A percentile compares a stretch with the other conserved stretches of the same genome.
Conservation (phyloP, 2,113 vertebrate genomes). For the Pandion haliaetus region DNA sequence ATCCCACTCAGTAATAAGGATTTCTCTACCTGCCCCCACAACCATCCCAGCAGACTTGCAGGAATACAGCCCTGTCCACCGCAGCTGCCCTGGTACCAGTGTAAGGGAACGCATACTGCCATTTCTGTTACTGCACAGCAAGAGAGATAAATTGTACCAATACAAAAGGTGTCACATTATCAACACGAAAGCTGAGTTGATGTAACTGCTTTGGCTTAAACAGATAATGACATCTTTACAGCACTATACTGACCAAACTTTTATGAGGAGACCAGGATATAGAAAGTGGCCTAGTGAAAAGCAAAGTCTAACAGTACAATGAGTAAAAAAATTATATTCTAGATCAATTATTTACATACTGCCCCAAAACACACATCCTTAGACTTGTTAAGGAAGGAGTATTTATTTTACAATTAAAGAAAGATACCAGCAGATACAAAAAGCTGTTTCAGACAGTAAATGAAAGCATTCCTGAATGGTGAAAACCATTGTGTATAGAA, state of each 20-base stretch:
- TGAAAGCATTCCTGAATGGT: conserved; percentile 49
- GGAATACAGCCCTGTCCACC: not conserved
- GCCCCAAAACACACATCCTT: not conserved
- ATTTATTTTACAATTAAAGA: conserved; percentile 7
- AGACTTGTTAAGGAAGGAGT: not conserved
- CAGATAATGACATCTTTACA: not conserved
- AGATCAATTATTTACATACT: not conserved
- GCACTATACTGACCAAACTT: not conserved
- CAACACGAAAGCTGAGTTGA: not conserved
- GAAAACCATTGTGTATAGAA: conserved; percentile 14
- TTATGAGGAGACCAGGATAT: not conserved
- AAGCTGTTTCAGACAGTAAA: conserved; percentile 38
- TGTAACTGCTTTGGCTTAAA: not conserved
- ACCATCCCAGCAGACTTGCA: not conserved
- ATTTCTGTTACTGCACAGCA: not conserved
- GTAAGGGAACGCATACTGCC: not conserved
- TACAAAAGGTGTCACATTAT: not conserved
- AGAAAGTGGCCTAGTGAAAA: not conserved
- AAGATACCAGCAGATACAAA: conserved; percentile 6
- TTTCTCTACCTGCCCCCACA: not conserved
- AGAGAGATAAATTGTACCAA: not conserved
- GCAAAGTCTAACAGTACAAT: not conserved
- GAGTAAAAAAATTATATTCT: not conserved
- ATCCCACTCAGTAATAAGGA: not conserved
- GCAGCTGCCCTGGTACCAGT: not conserved